phyloP scores from a whole-genome alignment of 2,113 vertebrate genomes.

The Brachypodius melanocephalos region DNA sequence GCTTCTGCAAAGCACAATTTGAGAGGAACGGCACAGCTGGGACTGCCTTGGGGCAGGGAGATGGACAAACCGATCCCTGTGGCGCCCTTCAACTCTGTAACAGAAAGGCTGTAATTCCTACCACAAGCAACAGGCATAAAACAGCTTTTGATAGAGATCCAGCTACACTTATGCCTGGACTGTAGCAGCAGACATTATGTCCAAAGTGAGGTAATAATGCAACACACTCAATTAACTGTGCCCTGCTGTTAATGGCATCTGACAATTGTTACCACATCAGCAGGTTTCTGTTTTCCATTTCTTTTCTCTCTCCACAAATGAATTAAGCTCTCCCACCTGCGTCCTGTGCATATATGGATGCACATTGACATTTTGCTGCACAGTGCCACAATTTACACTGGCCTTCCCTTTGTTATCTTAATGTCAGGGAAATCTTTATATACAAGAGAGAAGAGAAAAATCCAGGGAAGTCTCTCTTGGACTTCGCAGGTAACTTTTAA shows the following conservation, averaged over 20 bases:
- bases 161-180: neutral
- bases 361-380: neutral
- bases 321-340: neutral
- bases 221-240: neutral
- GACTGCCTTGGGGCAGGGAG: neutral
- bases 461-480: neutral
- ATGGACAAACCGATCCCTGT: neutral
- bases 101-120: neutral
- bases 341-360: neutral
- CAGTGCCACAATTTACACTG: neutral
- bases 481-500: conserved; percentile 24
- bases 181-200: neutral
- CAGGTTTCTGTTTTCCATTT: neutral
- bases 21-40: neutral
- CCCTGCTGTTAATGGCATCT: neutral
- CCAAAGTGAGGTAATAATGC: neutral
- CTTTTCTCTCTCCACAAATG: neutral
- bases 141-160: neutral
- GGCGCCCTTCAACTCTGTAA: neutral
- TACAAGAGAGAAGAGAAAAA: neutral
- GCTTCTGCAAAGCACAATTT: neutral
- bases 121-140: neutral
- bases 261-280: neutral
- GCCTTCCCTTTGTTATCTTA: neutral
- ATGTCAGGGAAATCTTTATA: neutral